A percentile compares a stretch with the other conserved stretches of the same genome.
phyloP scores from a whole-genome alignment of 2,113 vertebrate genomes.

The Martes martes region DNA sequence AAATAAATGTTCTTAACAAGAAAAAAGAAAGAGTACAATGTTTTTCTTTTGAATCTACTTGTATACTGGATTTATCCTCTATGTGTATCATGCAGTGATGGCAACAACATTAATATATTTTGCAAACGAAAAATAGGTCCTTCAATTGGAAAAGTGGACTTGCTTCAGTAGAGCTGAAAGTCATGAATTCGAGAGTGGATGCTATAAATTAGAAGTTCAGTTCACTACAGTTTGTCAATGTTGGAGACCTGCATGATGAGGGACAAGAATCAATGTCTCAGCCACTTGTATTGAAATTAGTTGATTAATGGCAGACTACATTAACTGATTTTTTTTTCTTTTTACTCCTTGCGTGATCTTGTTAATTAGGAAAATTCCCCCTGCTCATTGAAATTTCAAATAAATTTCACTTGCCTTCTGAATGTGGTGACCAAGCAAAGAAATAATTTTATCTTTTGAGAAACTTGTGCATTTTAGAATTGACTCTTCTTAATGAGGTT shows the following conservation, averaged over 20 bases:
- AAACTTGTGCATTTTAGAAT: neutral
- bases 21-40: neutral
- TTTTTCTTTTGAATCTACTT: neutral
- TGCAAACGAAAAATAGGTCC: neutral
- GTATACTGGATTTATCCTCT: neutral
- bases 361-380: slow-evolving; percentile 12
- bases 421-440: neutral
- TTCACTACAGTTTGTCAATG: neutral
- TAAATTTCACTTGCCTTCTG: neutral
- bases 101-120: neutral
- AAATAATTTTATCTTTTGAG: neutral
- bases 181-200: neutral
- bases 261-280: slow-evolving; percentile 14
- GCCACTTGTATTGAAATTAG: slow-evolving; percentile 23
- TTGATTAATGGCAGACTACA: slow-evolving; percentile 7
- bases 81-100: neutral
- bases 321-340: neutral
- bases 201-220: neutral
- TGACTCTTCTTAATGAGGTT: neutral
- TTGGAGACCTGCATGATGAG: neutral
- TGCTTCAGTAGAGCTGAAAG: neutral
- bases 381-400: neutral
- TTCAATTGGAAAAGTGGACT: neutral
- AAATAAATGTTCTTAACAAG: neutral
- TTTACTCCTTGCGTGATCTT: neutral